These are phyloP conservation scores for Eciton burchellii DNA, from an alignment of 1,140 invertebrate genomes.

Conservation along the genomic window DNA sequence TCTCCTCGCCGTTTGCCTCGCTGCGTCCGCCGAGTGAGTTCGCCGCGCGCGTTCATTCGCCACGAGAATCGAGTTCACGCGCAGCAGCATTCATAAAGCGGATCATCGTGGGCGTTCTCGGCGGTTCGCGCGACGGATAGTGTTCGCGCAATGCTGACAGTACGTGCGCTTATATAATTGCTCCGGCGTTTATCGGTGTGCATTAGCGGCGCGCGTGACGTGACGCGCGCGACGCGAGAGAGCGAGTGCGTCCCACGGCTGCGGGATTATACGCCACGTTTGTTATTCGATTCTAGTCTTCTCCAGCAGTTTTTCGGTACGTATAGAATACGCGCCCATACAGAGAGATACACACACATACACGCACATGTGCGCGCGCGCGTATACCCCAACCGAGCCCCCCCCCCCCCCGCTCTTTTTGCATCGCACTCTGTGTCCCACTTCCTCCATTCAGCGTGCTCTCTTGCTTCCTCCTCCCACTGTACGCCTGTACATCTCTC, in stretches of 20 bases:
- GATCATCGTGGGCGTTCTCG: slow-evolving; percentile 1
- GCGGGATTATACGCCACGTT: neutral
- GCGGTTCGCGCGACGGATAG: neutral
- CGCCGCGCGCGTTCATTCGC: neutral
- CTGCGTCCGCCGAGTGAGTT: neutral
- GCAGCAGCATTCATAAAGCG: neutral
- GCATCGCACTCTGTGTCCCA: slow-evolving; percentile 9
- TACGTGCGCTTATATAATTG: slow-evolving; percentile 75
- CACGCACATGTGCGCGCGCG: neutral
- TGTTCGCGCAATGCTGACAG: slow-evolving; percentile 31
- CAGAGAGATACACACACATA: no score
- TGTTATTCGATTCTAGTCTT: slow-evolving; percentile 25
- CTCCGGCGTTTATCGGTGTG: slow-evolving; percentile 28
- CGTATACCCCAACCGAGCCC: no score
- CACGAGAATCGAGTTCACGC: no score
- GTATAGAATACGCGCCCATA: neutral
- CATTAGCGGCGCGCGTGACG: slow-evolving; percentile 62
- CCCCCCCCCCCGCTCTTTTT: neutral
- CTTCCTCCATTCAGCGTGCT: slow-evolving; percentile 12
- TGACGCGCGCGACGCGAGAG: slow-evolving; percentile 40
- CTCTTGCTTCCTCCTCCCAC: slow-evolving; percentile 33
- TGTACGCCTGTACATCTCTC: neutral
- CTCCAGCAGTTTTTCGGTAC: slow-evolving; percentile 26
- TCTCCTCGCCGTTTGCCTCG: neutral
- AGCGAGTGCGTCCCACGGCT: slow-evolving; percentile 51